Evolutionary conservation across 2,888 invertebrate genomes (phyloP).

Genomic region (Drosophila birchii): DNA sequence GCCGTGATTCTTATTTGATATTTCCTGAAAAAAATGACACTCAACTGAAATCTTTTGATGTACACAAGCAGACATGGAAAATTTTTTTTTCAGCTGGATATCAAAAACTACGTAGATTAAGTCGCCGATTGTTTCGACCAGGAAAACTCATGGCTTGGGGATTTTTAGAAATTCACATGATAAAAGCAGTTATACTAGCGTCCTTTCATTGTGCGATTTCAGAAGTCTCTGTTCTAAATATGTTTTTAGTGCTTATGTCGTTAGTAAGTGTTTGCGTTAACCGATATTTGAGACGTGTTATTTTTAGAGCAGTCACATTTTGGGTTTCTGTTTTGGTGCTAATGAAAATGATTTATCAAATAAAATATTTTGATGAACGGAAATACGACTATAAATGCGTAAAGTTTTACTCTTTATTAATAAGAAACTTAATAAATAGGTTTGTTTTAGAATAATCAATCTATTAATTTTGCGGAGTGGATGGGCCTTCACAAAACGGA

Average conservation of each 20-base stretch:
- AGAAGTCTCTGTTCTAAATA: slow-evolving; percentile 94
- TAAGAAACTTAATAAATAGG: not conserved
- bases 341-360: slow-evolving; percentile 97
- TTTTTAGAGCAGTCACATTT: slow-evolving; percentile 90
- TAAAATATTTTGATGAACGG: slow-evolving; percentile 91
- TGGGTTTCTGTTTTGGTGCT: slow-evolving; percentile 92
- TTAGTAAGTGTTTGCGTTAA: slow-evolving; percentile 90
- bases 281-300: slow-evolving; percentile 89
- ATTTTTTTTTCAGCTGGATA: slow-evolving; percentile 23
- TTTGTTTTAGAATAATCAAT: slow-evolving; percentile 45
- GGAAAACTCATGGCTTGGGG: slow-evolving; percentile 88
- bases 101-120: slow-evolving; percentile 49
- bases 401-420: slow-evolving; percentile 76
- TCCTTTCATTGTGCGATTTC: slow-evolving; percentile 90
- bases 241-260: slow-evolving; percentile 90
- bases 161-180: slow-evolving; percentile 95
- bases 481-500: slow-evolving; percentile 91
- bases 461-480: slow-evolving; percentile 90
- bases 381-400: slow-evolving; percentile 92
- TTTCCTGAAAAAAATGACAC: not conserved
- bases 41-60: not conserved
- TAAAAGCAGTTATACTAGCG: slow-evolving; percentile 93
- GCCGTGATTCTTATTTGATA: not conserved
- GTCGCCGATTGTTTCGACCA: slow-evolving; percentile 62
- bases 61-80: slow-evolving; percentile 23